Evolutionary conservation across 2,797 vertebrate species (phyloP).

Genomic region (Rhincodon typus): DNA sequence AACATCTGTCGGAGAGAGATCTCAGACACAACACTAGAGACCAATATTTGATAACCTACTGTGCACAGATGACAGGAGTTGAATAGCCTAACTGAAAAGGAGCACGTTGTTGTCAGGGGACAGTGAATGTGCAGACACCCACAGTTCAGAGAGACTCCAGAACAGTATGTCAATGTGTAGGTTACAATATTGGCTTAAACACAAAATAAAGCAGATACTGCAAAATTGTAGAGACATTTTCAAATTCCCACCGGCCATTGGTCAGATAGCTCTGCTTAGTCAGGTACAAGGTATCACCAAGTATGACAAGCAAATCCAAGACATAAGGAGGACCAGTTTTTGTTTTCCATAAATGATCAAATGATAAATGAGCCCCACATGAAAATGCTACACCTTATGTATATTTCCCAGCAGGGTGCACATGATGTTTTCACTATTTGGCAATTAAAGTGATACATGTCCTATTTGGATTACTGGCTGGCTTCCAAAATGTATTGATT

Average conservation of each 20-base stretch:
- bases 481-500: not conserved
- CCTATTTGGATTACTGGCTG: not conserved
- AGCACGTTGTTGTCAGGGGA: too few species aligned
- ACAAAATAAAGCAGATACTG: not conserved
- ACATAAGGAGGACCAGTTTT: not conserved
- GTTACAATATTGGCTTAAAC: not conserved
- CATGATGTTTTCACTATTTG: not conserved
- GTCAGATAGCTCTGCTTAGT: not conserved
- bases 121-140: too few species aligned
- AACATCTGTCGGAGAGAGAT: too few species aligned
- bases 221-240: not conserved
- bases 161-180: too few species aligned
- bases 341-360: not conserved
- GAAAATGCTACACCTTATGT: not conserved
- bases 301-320: not conserved
- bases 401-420: not conserved
- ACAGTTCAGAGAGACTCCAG: too few species aligned
- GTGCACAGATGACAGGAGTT: too few species aligned
- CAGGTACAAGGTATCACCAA: too few species aligned
- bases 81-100: too few species aligned
- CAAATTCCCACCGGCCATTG: not conserved
- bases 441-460: not conserved
- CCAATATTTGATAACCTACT: too few species aligned
- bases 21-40: too few species aligned
- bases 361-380: not conserved